These are phyloP conservation scores for Trissonchulus sp. DNA, from an alignment of 2,888 invertebrate species.

Conservation along the genomic window DNA sequence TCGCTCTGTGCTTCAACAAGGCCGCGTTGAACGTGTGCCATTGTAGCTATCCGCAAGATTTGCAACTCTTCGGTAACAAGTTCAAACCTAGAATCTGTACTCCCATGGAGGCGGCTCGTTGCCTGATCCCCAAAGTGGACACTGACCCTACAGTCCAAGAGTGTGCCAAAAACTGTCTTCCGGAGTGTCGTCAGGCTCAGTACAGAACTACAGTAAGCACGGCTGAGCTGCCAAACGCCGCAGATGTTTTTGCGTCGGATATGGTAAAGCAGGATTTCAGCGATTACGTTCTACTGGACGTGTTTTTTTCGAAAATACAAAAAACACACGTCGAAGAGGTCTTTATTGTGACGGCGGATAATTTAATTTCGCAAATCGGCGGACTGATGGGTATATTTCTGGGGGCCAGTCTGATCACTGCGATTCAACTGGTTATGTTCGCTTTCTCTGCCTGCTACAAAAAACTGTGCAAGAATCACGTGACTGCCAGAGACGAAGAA, in stretches of 20 bases:
- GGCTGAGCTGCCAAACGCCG: slow-evolving; percentile 22
- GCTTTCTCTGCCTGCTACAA: not conserved
- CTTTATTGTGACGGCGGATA: slow-evolving; percentile 25
- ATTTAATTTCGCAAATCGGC: slow-evolving; percentile 24
- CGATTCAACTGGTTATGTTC: slow-evolving; percentile 17
- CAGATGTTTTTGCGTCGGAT: not conserved
- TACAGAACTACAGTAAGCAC: slow-evolving; percentile 14
- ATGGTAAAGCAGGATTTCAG: not conserved
- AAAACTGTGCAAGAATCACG: not conserved
- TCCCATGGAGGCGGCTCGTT: not conserved
- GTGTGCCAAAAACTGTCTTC: slow-evolving; percentile 26
- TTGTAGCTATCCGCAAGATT: slow-evolving; percentile 23
- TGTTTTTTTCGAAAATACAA: slow-evolving; percentile 25
- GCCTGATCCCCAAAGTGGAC: slow-evolving; percentile 17
- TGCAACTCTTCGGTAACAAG: not conserved
- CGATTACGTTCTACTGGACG: slow-evolving; percentile 20
- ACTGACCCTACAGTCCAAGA: not conserved
- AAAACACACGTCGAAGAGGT: slow-evolving; percentile 22
- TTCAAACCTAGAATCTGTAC: slow-evolving; percentile 7
- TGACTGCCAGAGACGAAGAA: too few species aligned
- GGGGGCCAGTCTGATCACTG: slow-evolving; percentile 20
- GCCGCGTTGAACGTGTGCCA: slow-evolving; percentile 14
- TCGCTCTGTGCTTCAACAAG: slow-evolving; percentile 22
- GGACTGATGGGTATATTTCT: slow-evolving; percentile 23
- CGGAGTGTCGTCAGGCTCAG: slow-evolving; percentile 20